Conservation (phyloP, 2,888 invertebrate species). For the Heliconius erato region DNA sequence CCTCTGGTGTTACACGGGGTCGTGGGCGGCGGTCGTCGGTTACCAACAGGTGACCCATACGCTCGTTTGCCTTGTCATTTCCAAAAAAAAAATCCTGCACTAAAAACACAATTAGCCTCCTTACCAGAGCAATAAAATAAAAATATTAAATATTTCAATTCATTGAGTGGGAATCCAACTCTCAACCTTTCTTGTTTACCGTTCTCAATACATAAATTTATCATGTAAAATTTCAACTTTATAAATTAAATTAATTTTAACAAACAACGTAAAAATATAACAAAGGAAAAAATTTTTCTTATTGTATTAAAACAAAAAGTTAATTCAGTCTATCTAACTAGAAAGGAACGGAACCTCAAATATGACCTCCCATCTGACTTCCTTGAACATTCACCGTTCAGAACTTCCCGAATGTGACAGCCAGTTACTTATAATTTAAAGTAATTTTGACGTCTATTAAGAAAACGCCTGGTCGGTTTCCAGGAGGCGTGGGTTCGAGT, state of each 20-base stretch:
- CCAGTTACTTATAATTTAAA: background rate
- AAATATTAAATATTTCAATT: too few relatives aligned
- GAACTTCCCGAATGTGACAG: conserved; percentile 27
- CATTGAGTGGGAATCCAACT: too few relatives aligned
- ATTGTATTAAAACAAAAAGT: conserved; percentile 10
- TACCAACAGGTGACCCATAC: too few relatives aligned
- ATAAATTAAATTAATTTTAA: background rate
- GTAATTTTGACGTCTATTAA: background rate
- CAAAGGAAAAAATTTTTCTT: background rate
- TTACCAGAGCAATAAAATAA: too few relatives aligned
- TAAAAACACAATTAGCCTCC: too few relatives aligned
- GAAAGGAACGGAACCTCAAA: conserved; percentile 39
- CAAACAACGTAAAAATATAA: background rate
- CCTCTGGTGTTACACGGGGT: too few relatives aligned
- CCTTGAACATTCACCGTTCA: conserved; percentile 44
- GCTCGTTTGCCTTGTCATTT: too few relatives aligned
- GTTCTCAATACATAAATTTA: background rate
- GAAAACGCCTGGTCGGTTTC: too few relatives aligned
- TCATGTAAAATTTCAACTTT: background rate
- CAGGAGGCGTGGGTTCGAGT: too few relatives aligned
- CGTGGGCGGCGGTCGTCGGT: too few relatives aligned
- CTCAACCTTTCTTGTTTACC: too few relatives aligned
- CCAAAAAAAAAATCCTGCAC: too few relatives aligned
- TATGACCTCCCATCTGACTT: conserved; percentile 41
- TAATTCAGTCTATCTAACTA: conserved; percentile 24